Percentiles rank a stretch among this genome's conserved stretches.
phyloP scores from a whole-genome alignment of 2,888 invertebrate species.

The Limenitis camilla region DNA sequence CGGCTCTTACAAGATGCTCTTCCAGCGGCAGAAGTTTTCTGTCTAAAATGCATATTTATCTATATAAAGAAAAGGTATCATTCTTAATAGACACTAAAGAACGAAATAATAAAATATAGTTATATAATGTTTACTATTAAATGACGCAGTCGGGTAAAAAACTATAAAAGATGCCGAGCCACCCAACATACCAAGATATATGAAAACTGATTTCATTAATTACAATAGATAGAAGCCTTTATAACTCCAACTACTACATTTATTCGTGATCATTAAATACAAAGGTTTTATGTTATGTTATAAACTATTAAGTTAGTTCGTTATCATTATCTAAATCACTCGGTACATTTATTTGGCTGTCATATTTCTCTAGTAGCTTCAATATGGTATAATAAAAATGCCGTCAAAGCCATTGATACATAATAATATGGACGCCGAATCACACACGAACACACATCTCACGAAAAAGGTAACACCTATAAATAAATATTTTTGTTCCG shows the following conservation, averaged over 20 bases:
- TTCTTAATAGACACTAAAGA: too few relatives aligned
- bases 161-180: too few relatives aligned
- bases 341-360: conserved; percentile 56
- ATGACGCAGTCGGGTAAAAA: conserved; percentile 12
- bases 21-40: too few relatives aligned
- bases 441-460: too few relatives aligned
- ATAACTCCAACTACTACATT: conserved; percentile 19
- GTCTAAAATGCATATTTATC: too few relatives aligned
- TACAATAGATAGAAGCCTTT: conserved; percentile 40
- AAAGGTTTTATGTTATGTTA: conserved; percentile 20
- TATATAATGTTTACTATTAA: conserved; percentile 1
- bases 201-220: conserved; percentile 55
- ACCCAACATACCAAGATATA: conserved; percentile 18
- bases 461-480: too few relatives aligned
- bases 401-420: conserved; percentile 14
- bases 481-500: too few relatives aligned
- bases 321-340: conserved; percentile 63
- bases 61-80: too few relatives aligned
- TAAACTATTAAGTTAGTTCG: conserved; percentile 37
- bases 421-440: too few relatives aligned
- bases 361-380: conserved; percentile 39
- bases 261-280: conserved; percentile 30
- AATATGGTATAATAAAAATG: conserved; percentile 16
- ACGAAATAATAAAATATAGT: too few relatives aligned
- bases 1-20: too few relatives aligned